These are phyloP conservation scores for Pyrrhosoma nymphula DNA, from an alignment of 2,888 invertebrate species.

Conservation along the genomic window DNA sequence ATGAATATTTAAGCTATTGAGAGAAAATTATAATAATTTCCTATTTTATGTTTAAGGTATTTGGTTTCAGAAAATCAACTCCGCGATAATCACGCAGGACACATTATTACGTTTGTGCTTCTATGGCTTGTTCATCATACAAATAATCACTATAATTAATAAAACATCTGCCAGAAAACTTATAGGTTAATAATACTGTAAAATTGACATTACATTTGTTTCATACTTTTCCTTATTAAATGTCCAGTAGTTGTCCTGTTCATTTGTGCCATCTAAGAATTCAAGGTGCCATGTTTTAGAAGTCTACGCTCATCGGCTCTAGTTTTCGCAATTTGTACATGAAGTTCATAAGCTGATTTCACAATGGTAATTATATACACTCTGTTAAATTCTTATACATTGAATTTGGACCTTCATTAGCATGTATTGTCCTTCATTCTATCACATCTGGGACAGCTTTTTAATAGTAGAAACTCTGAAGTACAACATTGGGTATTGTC, in stretches of 20 bases:
- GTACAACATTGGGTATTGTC: not conserved
- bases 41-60: too few relatives aligned
- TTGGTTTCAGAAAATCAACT: too few relatives aligned
- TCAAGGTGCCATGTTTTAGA: constrained; percentile 60
- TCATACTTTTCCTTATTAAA: not conserved
- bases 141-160: not conserved
- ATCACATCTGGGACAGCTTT: not conserved
- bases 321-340: constrained; percentile 41
- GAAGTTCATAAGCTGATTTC: constrained; percentile 49
- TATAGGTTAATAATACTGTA: not conserved
- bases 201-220: not conserved
- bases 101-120: not conserved
- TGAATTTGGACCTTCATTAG: not conserved
- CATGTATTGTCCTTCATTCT: not conserved
- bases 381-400: not conserved
- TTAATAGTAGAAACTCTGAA: not conserved
- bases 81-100: not conserved
- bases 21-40: too few relatives aligned
- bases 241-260: not conserved
- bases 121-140: not conserved
- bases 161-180: not conserved
- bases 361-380: constrained; percentile 7
- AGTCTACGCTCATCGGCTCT: constrained; percentile 42
- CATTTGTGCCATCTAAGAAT: constrained; percentile 40
- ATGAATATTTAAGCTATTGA: not conserved